Evolutionary conservation across 2,888 invertebrate genomes (phyloP), one percentile per base, ranked within the genome.

Genomic region (Spilarctia lutea): DNA sequence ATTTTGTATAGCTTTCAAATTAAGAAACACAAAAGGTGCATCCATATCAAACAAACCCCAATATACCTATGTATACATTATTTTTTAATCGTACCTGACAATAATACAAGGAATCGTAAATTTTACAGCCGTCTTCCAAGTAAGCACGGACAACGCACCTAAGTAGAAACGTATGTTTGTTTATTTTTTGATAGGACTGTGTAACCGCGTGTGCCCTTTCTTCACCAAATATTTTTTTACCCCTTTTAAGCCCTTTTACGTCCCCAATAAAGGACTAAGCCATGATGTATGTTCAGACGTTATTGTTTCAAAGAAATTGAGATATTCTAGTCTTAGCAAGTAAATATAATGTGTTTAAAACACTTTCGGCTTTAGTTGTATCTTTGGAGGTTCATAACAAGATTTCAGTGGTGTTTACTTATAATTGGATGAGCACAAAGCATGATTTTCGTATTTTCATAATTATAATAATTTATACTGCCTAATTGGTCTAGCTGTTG

Each of bases 161-260:
- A 93, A 95, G 94, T 95, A 94, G 92, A 94, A 92, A 90, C 91
- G 91, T 92, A 86, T 94, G 94, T 94, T 89, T 93, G 92, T 94
- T 94, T 96, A 91, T 94, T 95, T 94, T 95, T 91, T 94, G 95
- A 96, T 96, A 96, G 94, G 93, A 89, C 94, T 92, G 92, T 91
- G 94, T 94, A 94, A 93, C 92, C 88, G 92, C 89, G 92, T 91
- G 92, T 90, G 91, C 91, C 90, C 92, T 93, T 94, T 92, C 92
- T 92, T 84, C 89, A 92, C 90, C 89, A 91, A 90, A 88, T 82
- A 84, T 84, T 90, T 89, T 86, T 84, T 85, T 82, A 81, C 74
- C 76, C 83, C 87, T 90, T 92, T 93, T 83, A 91, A 33, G 24
- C 65, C 35, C 71, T 75, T 92, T 92, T 91, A 90, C 92, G 91